Evolutionary conservation across 2,113 vertebrate species (phyloP).

Genomic region (Tor tambroides): DNA sequence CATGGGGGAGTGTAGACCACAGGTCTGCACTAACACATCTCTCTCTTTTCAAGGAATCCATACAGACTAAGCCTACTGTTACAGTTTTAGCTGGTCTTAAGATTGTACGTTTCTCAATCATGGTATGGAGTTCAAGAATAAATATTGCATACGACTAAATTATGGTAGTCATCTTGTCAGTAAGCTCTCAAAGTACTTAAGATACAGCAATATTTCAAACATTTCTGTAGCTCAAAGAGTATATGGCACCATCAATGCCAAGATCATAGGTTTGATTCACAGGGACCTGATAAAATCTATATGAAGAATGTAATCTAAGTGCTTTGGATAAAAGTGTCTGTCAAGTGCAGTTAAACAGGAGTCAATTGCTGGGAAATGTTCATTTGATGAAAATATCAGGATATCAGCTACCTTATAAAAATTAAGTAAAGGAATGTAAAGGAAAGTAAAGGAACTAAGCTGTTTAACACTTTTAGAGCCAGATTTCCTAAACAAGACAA

Average conservation of each 20-base stretch:
- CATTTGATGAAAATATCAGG: neutral
- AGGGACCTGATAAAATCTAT: too few relatives aligned
- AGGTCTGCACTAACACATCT: constrained; percentile 66
- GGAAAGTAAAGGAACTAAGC: neutral
- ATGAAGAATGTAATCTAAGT: neutral
- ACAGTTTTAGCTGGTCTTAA: neutral
- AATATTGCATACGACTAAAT: neutral
- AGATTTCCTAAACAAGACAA: neutral
- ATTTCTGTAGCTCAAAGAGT: neutral
- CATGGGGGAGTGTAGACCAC: constrained; percentile 63
- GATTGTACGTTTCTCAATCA: constrained; percentile 7
- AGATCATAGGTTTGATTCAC: neutral
- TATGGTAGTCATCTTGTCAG: neutral
- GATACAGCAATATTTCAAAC: neutral
- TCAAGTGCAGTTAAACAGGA: neutral
- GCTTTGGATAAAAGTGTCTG: neutral
- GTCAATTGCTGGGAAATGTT: neutral
- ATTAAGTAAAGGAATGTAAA: neutral
- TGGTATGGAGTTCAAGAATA: neutral
- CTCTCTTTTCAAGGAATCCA: constrained; percentile 67
- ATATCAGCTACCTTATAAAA: neutral
- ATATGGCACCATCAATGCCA: neutral
- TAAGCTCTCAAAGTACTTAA: neutral
- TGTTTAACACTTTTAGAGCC: neutral
- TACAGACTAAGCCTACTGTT: neutral